A percentile compares a stretch with the other conserved stretches of the same genome.
phyloP scores from a whole-genome alignment of 2,797 vertebrate genomes.

The Silurus aristotelis region DNA sequence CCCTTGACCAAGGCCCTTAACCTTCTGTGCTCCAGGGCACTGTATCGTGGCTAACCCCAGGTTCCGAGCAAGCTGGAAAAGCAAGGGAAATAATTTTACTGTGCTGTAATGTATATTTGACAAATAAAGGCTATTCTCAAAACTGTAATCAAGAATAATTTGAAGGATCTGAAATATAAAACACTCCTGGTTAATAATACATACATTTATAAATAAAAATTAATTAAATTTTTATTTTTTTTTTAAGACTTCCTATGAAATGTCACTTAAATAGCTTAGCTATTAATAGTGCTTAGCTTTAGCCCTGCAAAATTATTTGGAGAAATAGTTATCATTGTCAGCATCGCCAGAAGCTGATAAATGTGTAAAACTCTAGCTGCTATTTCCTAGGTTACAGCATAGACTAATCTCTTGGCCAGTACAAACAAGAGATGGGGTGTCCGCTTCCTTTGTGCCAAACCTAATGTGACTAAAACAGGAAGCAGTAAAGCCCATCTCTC shows the following conservation, averaged over 20 bases:
- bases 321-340: not conserved
- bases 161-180: not conserved
- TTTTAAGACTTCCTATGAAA: not conserved
- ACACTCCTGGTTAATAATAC: not conserved
- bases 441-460: constrained; percentile 19
- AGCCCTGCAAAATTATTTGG: not conserved
- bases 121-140: not conserved
- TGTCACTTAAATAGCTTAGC: no score
- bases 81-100: no score
- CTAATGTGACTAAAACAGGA: constrained; percentile 40
- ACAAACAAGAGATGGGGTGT: constrained; percentile 12
- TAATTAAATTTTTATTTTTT: no score
- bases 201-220: no score
- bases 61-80: no score
- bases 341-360: not conserved
- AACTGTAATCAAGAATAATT: not conserved
- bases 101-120: no score
- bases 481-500: constrained; percentile 41
- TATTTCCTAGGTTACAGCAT: not conserved
- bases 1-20: no score
- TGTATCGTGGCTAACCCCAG: no score
- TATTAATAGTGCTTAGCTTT: not conserved
- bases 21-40: no score
- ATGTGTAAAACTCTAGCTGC: not conserved
- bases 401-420: not conserved